phyloP scores from a whole-genome alignment of 2,113 vertebrate species.

The Vulpes ferrilata region DNA sequence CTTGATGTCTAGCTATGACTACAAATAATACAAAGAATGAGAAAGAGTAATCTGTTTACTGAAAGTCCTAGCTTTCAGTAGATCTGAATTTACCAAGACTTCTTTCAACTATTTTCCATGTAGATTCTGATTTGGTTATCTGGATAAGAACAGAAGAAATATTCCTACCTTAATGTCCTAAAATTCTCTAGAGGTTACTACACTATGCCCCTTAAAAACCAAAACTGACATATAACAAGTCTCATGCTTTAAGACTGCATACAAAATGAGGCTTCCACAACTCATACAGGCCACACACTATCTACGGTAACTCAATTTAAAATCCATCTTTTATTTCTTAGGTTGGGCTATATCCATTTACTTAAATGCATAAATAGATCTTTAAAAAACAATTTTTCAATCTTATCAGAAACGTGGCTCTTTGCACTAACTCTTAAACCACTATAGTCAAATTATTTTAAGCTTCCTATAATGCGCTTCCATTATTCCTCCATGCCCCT shows the following conservation, averaged over 20 bases:
- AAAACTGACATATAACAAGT: neutral
- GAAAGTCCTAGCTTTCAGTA: neutral
- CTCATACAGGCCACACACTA: neutral
- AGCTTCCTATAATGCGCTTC: neutral
- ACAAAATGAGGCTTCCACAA: neutral
- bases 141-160: neutral
- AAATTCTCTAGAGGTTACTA: neutral
- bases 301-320: neutral
- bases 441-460: neutral
- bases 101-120: neutral
- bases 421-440: neutral
- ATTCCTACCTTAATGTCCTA: neutral
- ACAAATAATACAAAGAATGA: neutral
- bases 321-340: neutral
- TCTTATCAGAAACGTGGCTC: neutral
- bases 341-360: neutral
- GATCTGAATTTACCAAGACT: neutral
- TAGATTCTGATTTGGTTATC: neutral
- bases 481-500: neutral
- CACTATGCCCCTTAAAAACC: neutral
- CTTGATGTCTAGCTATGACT: neutral
- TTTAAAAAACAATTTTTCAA: constrained; percentile 5
- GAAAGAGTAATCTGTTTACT: neutral
- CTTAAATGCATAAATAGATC: neutral
- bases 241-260: neutral